Evolutionary conservation across 1,140 invertebrate species (phyloP).

Genomic region (Paraescarpia echinospica): DNA sequence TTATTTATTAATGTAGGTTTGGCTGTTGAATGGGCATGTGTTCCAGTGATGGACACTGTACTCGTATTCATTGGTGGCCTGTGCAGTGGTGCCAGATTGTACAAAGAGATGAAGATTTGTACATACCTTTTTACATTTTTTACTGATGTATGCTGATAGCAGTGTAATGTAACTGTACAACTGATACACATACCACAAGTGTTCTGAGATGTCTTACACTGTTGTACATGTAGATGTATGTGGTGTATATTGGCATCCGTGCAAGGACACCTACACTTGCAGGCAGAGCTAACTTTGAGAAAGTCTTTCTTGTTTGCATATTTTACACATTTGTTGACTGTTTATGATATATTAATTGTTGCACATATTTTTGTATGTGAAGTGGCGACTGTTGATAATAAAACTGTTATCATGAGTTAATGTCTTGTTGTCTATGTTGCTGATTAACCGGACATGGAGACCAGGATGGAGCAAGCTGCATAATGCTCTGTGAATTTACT

Average conservation of each 20-base stretch:
- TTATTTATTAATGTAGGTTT: not conserved
- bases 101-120: not conserved
- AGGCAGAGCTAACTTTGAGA: not conserved
- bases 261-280: not conserved
- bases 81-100: not conserved
- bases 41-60: not conserved
- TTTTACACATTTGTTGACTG: not conserved
- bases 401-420: not conserved
- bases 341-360: conserved; percentile 4
- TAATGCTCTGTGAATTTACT: not conserved
- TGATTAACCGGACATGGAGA: not conserved
- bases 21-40: not conserved
- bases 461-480: not conserved
- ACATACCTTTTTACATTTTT: not conserved
- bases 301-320: not conserved
- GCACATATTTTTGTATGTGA: not conserved
- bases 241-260: not conserved
- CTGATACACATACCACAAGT: not conserved
- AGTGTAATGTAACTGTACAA: not conserved
- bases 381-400: not conserved
- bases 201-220: not conserved
- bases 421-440: not conserved
- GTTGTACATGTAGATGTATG: not conserved
- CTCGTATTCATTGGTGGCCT: not conserved
- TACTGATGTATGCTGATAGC: not conserved